Base-by-base conservation (phyloP, 2,113 vertebrate genomes). In the Butastur rufipennis region DNA sequence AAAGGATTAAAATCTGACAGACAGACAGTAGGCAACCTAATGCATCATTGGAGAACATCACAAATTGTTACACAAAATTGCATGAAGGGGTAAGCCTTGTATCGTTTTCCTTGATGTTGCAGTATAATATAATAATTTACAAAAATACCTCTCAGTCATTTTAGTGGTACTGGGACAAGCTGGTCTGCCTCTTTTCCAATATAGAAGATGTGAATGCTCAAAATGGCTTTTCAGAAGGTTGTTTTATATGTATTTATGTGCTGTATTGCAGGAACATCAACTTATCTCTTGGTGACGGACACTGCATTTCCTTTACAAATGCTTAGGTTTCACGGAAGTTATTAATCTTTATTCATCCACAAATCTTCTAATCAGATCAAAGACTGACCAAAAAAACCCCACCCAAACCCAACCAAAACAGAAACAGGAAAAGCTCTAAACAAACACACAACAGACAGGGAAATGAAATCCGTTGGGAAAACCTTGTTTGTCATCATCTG, bases 401-500 rank as follows among this genome's bases (percentile, higher is more conserved):
- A 31, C 42, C 29, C 40, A 23, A 78, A 87, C 0, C 5, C 17
- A 65, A 34, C 12, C 13, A 59, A 86, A 84, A 61, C 18, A 84
- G 29, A 55, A 89, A 48, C 10, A 52, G 17, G 13, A 52, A 88
- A 65, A 86, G 10, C 25, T 58, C 71, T 5, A 94, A 88, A 86
- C 43, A 80, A 22, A 5, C 48, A n/a, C 2, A 1, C 7, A 56
- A 36, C 9, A 53, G 52, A 13, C 13, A 68, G 45, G 38, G 58
- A 89, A 56, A 93, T 32, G 2, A 78, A 96, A 47, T 58, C 61
- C 48, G 19, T 40, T 85, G 88, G 55, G 52, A 90, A 92, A 95
- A 36, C 32, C 7, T 82, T 62, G 66, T 45, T 94, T 94, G 88
- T 89, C 73, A 86, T 91, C 75, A 58, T 89, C 92, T 96, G 70